These are phyloP conservation scores for Aelia acuminata DNA, from an alignment of 2,888 invertebrate species.

Conservation along the genomic window DNA sequence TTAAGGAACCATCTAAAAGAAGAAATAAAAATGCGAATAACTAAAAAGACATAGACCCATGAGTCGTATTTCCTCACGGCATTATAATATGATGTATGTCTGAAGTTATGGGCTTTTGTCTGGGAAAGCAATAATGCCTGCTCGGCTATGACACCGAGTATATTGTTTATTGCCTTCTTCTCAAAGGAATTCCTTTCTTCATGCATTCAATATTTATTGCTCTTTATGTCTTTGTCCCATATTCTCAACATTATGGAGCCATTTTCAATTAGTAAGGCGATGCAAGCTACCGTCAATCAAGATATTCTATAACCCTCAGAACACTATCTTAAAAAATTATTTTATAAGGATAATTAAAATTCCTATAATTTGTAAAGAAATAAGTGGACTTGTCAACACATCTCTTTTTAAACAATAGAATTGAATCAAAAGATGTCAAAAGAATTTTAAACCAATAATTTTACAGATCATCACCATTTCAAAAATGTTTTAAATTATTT, in stretches of 20 bases:
- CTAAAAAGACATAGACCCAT: background rate
- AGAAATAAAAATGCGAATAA: no score
- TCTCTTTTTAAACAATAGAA: no score
- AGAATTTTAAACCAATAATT: no score
- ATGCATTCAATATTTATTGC: background rate
- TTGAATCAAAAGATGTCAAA: no score
- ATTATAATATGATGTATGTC: conserved; percentile 1
- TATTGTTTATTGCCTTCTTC: background rate
- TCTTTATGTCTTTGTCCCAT: background rate
- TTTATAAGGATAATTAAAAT: no score
- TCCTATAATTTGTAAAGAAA: no score
- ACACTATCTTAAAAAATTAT: no score
- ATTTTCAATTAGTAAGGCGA: background rate
- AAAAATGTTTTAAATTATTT: no score
- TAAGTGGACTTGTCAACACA: no score
- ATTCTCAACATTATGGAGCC: background rate
- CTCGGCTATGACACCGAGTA: background rate
- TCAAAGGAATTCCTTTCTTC: background rate
- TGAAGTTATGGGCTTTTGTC: background rate
- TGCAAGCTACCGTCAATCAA: no score
- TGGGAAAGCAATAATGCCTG: background rate
- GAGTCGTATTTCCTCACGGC: background rate
- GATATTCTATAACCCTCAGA: background rate
- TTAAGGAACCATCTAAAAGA: no score
- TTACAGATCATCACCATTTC: no score